A percentile compares a stretch with the other conserved stretches of the same genome.
These are phyloP conservation scores for Thecocarcelia acutangulata DNA, from an alignment of 2,888 invertebrate genomes.

Conservation along the genomic window DNA sequence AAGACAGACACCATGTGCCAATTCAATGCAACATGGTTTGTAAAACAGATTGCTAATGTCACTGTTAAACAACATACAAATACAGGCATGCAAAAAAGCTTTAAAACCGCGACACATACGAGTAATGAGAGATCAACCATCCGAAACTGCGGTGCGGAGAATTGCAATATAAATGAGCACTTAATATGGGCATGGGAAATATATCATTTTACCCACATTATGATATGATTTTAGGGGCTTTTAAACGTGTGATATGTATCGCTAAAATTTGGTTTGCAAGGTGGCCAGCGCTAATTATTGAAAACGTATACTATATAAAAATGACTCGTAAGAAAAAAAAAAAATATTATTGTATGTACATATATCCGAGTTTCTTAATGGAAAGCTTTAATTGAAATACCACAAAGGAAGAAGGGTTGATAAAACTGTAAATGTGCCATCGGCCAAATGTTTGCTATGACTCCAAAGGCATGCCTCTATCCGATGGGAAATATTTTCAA, in stretches of 20 bases:
- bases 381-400: too few species aligned
- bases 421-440: too few species aligned
- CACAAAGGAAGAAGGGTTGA: too few species aligned
- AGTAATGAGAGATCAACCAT: conserved; percentile 13
- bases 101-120: conserved; percentile 3
- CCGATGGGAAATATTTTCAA: too few species aligned
- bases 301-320: too few species aligned
- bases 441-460: too few species aligned
- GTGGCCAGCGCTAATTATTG: conserved; percentile 2
- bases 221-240: conserved; percentile 42
- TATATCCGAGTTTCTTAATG: too few species aligned
- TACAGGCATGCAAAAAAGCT: neutral
- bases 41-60: conserved; percentile 6
- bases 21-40: conserved; percentile 42
- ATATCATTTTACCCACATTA: conserved; percentile 57
- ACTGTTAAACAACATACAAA: conserved; percentile 1
- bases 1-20: conserved; percentile 31
- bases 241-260: conserved; percentile 53
- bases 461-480: too few species aligned
- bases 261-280: conserved; percentile 6
- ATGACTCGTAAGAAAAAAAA: too few species aligned
- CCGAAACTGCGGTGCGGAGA: neutral
- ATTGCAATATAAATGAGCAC: conserved; percentile 5
- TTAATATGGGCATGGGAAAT: conserved; percentile 36
- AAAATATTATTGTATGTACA: too few species aligned